Evolutionary conservation across 2,113 vertebrate species (phyloP), one percentile per base, ranked within the genome.

Genomic region (Perognathus longimembris): DNA sequence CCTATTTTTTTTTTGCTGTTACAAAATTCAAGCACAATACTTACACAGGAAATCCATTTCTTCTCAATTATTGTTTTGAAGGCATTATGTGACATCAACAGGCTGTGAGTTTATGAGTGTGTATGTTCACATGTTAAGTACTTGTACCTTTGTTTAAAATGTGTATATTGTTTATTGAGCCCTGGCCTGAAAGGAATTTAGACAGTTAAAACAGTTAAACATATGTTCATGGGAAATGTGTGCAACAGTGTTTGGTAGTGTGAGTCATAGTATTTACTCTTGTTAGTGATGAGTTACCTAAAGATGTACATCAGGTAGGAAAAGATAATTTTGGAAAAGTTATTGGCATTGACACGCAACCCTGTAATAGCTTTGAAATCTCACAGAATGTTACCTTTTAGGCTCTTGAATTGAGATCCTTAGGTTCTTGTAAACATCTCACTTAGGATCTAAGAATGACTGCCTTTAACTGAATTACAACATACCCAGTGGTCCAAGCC

Each of bases 41-140:
- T 88, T 91, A 82, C 7, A 22, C 75, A 82, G 3, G 38, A 89
- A 95, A 85, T 89, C 36, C 74, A 24, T 85, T 89, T n/a, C 80
- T 83, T 91, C 30, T 77, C 69, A 92, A n/a, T 14, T 86, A 6
- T 74, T 88, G 14, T 71, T 91, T 93, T 93, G 38, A 79, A 78
- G 92, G 50, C 54, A 28, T 89, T 92, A 22, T 69, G 50, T 24
- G 80, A 88, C 93, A 34, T 95, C 61, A 17, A 36, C 28, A 82
- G 24, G 10, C 30, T 88, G 10, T 80, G 59, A 70, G 15, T 73
- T 30, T 66, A 32, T 74, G 17, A 90, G 9, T 75, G 38, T 84
- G 6, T 92, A 17, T 80, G 21, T 95, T 75, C 78, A 17, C 32
- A 66, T 93, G 36, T 90, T 91, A 94, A 89, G 3, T 85, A 50